phyloP scores from a whole-genome alignment of 2,888 invertebrate genomes.

The Portevinia maculata region DNA sequence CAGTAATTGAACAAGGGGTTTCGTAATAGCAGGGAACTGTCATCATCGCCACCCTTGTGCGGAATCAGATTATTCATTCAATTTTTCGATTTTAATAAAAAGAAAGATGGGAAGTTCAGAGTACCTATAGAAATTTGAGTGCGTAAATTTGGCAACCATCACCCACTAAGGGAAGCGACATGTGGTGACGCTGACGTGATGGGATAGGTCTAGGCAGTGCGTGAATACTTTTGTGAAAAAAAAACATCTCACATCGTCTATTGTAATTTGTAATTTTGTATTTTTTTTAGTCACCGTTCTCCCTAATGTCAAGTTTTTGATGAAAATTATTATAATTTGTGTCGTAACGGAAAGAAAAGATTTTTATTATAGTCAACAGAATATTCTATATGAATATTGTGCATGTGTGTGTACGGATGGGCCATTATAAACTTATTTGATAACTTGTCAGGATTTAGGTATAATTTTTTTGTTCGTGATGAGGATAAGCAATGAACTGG shows the following conservation, averaged over 20 bases:
- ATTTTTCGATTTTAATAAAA: constrained; percentile 12
- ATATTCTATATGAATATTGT: too few relatives aligned
- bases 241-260: constrained; percentile 37
- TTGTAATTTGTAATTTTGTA: constrained; percentile 33
- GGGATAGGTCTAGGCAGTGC: constrained; percentile 1
- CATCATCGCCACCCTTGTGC: constrained; percentile 9
- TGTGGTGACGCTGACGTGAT: constrained; percentile 21
- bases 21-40: constrained; percentile 24
- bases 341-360: constrained; percentile 2
- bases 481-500: constrained; percentile 25
- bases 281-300: constrained; percentile 12
- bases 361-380: background rate
- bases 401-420: background rate
- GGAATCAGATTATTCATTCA: constrained; percentile 28
- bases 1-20: constrained; percentile 19
- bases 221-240: constrained; percentile 28
- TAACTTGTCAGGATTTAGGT: constrained; percentile 11
- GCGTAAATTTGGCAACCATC: constrained; percentile 30
- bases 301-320: constrained; percentile 33
- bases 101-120: constrained; percentile 24
- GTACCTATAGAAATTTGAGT: constrained; percentile 22
- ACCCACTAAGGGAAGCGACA: constrained; percentile 34
- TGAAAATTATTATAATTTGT: constrained; percentile 46
- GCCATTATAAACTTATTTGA: background rate
- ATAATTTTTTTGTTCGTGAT: constrained; percentile 2